These are phyloP conservation scores for Pandemis heparana DNA, from an alignment of 2,888 invertebrate species.

Conservation along the genomic window DNA sequence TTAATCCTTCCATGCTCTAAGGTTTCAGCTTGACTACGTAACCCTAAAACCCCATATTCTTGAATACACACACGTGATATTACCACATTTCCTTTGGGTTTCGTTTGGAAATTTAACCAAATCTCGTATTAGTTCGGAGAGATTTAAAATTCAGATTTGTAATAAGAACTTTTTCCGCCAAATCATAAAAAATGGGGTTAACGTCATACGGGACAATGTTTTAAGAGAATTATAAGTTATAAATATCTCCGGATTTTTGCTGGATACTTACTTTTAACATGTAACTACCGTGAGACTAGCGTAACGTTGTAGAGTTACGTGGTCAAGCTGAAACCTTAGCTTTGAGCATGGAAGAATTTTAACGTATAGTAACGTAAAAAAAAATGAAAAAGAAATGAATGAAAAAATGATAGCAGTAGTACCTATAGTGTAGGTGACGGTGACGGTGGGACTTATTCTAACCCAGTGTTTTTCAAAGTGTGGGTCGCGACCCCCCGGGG, in stretches of 20 bases:
- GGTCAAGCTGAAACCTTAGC: not conserved
- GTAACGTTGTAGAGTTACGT: not conserved
- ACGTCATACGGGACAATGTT: not conserved
- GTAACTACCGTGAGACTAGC: too few relatives aligned
- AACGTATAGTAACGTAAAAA: too few relatives aligned
- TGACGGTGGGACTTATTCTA: too few relatives aligned
- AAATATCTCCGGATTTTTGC: too few relatives aligned
- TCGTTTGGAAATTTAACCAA: not conserved
- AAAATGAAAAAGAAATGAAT: too few relatives aligned
- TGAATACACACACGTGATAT: not conserved
- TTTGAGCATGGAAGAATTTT: too few relatives aligned
- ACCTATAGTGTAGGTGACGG: too few relatives aligned
- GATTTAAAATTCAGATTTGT: not conserved
- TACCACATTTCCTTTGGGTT: not conserved
- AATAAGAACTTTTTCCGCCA: not conserved
- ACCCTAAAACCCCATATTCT: constrained; percentile 4
- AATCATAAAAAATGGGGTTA: not conserved
- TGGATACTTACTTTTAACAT: too few relatives aligned
- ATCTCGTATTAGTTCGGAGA: not conserved
- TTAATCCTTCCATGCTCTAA: too few relatives aligned
- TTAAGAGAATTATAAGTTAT: not conserved
- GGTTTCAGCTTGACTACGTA: not conserved
- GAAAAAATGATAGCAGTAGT: too few relatives aligned
- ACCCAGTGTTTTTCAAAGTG: too few relatives aligned
- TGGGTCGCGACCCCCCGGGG: too few relatives aligned